Conservation (phyloP, 1,140 invertebrate genomes). For the Hylyphantes graminicola region DNA sequence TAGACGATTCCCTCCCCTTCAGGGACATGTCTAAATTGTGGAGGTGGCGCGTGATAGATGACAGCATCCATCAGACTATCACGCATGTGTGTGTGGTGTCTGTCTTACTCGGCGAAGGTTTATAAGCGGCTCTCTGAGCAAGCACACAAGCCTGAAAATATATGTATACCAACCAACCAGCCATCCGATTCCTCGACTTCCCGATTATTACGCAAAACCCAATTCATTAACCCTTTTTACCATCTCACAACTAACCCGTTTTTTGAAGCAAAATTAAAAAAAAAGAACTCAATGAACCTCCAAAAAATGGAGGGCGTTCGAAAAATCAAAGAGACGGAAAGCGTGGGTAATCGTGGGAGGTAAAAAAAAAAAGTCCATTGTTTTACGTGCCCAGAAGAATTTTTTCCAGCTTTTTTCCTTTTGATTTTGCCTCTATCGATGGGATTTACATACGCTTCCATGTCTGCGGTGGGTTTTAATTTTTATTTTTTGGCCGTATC, state of each 20-base stretch:
- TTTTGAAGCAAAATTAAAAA: neutral
- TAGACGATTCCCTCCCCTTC: no score
- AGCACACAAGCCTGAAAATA: no score
- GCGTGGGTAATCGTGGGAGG: slow-evolving; percentile 31
- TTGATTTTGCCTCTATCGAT: slow-evolving; percentile 9
- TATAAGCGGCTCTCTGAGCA: no score
- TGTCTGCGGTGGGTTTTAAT: neutral
- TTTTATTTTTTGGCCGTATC: no score
- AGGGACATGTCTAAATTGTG: no score
- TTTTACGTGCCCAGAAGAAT: neutral
- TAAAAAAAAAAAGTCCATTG: slow-evolving; percentile 16
- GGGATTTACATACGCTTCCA: slow-evolving; percentile 9
- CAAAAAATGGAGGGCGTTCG: slow-evolving; percentile 9
- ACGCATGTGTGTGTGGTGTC: no score
- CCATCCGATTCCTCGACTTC: no score
- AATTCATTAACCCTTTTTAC: neutral
- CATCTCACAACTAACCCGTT: slow-evolving; percentile 25
- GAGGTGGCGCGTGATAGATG: no score
- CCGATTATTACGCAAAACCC: no score
- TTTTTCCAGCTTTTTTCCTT: neutral
- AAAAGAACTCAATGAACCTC: neutral
- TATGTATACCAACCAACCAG: no score
- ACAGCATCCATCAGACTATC: no score
- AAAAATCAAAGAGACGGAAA: slow-evolving; percentile 19
- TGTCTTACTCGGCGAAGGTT: no score